Base-by-base conservation (phyloP, 2,797 vertebrate genomes). In the Oreochromis grahami region DNA sequence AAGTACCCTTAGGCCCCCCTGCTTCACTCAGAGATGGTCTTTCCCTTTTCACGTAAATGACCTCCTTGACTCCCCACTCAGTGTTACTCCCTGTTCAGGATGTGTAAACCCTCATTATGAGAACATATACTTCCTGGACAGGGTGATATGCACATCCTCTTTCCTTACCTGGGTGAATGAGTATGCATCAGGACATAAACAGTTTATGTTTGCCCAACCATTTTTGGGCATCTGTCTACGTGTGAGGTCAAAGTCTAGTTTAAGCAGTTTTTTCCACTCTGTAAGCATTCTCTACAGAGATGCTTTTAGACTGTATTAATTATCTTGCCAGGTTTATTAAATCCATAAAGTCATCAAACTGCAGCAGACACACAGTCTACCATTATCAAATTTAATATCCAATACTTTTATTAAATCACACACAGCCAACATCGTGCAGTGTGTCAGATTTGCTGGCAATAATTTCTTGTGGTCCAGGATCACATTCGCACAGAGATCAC, bases 121-220 rank as follows among this genome's bases (percentile, higher is more conserved):
- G 17, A 34, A 60, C 58, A n/a, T n/a, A n/a, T 4, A 1, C 32
- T 7, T 36, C 58, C 32, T 36, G 58, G 58, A 63, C 32, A 63
- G 32, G 17, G 17, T 63, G 58, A 63, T 17, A 36, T n/a, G 17
- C 12, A 63, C 32, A 63, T 36, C 58, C 58, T 36, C 58, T 63
- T 63, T n/a, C 58, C 2, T 63, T 60, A 60, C 32, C 58, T 36
- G 32, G 32, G 17, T n/a, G 58, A 63, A n/a, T 7, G 58, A 63
- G 32, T 36, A 63, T n/a, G 17, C 58, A 63, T 63, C 58, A 63
- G 32, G 17, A 36, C 32, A 90, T 86, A 88, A 87, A 92, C 82
- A 51, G 82, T 84, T 81, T 63, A 78, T 85, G 60, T 84, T 86
- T 85, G 79, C 14, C 8, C 10, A 8, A 50, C 60, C 24, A 29